Conservation (phyloP, 2,888 invertebrate genomes). For the Cheilosia impressa region DNA sequence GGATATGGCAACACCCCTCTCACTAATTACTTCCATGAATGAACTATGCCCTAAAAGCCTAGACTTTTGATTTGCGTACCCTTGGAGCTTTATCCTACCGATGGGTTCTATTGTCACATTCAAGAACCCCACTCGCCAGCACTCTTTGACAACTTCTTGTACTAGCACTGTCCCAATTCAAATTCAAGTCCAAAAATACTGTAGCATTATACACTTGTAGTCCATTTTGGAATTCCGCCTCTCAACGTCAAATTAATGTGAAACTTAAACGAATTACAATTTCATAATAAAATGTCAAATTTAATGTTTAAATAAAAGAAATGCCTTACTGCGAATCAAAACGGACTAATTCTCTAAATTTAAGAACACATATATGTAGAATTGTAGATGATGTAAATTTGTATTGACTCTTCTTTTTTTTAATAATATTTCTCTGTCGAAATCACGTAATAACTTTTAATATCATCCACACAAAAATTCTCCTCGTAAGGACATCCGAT, state of each 20-base stretch:
- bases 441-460: constrained; percentile 39
- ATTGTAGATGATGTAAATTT: constrained; percentile 48
- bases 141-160: not conserved
- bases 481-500: constrained; percentile 19
- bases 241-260: constrained; percentile 12
- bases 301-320: constrained; percentile 37
- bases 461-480: constrained; percentile 8
- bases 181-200: not conserved
- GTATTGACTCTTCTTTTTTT: constrained; percentile 27
- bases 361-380: constrained; percentile 20
- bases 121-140: too few species aligned
- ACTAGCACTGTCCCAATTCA: not conserved
- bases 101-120: too few species aligned
- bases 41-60: too few species aligned
- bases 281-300: constrained; percentile 23
- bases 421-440: constrained; percentile 4
- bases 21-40: too few species aligned
- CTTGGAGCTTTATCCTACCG: too few species aligned
- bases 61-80: too few species aligned
- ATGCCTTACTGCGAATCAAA: constrained; percentile 73
- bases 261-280: constrained; percentile 6
- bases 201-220: not conserved
- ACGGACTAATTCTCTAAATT: constrained; percentile 67
- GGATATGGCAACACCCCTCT: too few species aligned
- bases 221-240: not conserved